A percentile compares a stretch with the other conserved stretches of the same genome.
Conservation (phyloP, 2,797 vertebrate species). For the Falco cherrug region DNA sequence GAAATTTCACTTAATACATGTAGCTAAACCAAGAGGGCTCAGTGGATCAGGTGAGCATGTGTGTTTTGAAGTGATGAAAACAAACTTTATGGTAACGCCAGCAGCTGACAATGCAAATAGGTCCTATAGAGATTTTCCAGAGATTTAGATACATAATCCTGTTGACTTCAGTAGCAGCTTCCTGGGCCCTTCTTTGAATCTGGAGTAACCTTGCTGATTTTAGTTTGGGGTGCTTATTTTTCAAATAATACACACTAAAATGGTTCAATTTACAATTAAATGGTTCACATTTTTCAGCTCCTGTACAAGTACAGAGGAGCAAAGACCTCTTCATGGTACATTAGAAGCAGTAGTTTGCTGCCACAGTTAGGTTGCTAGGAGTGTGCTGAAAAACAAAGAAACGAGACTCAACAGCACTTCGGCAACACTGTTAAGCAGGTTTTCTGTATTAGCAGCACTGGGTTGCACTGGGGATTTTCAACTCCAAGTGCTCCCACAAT, state of each 20-base stretch:
- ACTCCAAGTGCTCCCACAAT: too few relatives aligned
- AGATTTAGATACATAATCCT: background rate
- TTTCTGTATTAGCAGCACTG: too few relatives aligned
- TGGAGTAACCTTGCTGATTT: background rate
- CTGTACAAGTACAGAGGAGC: background rate
- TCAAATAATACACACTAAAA: background rate
- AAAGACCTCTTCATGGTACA: background rate
- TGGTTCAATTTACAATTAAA: background rate
- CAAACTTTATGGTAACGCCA: background rate
- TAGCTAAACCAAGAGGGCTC: background rate
- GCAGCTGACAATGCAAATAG: background rate
- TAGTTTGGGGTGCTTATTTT: background rate
- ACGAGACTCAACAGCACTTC: too few relatives aligned
- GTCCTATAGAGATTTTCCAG: background rate
- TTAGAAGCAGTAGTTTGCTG: background rate
- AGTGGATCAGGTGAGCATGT: background rate
- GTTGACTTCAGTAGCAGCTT: background rate
- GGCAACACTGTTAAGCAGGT: too few relatives aligned
- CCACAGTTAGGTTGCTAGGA: background rate
- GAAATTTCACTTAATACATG: background rate
- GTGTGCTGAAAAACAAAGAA: too few relatives aligned
- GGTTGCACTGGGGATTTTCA: too few relatives aligned
- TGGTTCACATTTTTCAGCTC: background rate
- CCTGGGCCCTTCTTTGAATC: background rate
- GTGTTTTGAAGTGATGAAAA: background rate